Base-by-base conservation (phyloP, 2,113 vertebrate species). In the Cariama cristata region DNA sequence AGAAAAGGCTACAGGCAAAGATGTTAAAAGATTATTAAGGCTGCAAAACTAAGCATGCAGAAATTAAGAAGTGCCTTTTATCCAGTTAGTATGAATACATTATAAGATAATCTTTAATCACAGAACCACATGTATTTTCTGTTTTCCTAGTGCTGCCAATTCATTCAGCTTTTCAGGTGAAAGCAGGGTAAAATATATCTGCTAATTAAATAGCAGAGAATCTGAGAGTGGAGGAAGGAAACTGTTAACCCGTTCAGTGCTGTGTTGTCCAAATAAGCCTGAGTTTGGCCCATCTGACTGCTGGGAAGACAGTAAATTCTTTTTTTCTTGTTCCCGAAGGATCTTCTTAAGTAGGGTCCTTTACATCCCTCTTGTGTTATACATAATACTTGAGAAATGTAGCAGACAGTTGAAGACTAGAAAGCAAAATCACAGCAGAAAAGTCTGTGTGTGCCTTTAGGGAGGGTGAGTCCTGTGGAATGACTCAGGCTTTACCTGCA, bases 101-200 rank as follows among this genome's bases (percentile, higher is more conserved):
- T 53, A 2, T n/a, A 69, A 79, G 44, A 59, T 42, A 73, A n/a
- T 67, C 53, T 91, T 93, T 75, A 93, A 88, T 88, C 50, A 73
- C 10, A 40, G 13, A 60, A 38, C 26, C 20, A 64, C 23, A 24
- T 11, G 0, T 82, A 12, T 66, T 86, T 80, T 66, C 40, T 35
- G 21, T 73, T 69, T 55, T 69, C 45, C 38, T 35, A 27, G 40
- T 33, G 38, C 38, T 85, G 44, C 12, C 52, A 52, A 47, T 79
- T 94, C 84, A 64, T 72, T 81, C 77, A 64, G 47, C 64, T 87
- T 82, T 81, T 79, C 69, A 56, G 76, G 73, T 74, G 59, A 80
- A 74, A 35, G 19, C 4, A 2, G 23, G 13, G 14, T 73, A 53
- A 84, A 80, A 91, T 32, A 13, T 4, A 59, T 74, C 15, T 64